Evolutionary conservation across 64 coral and sea anemone genomes (phyloP).

Genomic region (Dendronephthya gigantea): DNA sequence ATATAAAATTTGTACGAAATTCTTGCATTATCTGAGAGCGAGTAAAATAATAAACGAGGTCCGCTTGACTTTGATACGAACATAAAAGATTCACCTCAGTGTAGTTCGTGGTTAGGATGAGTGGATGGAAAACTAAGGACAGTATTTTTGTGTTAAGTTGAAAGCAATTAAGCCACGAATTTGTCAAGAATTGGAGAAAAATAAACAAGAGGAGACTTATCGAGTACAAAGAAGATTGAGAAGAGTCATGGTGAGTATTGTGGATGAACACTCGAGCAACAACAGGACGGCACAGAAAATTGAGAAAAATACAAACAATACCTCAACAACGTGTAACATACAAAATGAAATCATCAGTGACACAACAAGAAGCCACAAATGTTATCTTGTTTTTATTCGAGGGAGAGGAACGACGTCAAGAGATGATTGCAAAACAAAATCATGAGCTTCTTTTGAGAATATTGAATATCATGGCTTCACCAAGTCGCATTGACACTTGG

Average conservation of each 20-base stretch:
- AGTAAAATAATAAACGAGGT: too few species aligned
- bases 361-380: not conserved
- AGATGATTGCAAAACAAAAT: not conserved
- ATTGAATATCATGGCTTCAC: not conserved
- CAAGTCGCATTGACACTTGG: not conserved
- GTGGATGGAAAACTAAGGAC: not conserved
- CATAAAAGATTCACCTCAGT: too few species aligned
- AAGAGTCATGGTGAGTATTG: not conserved
- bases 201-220: not conserved
- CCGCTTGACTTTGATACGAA: too few species aligned
- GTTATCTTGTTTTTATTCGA: not conserved
- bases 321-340: too few species aligned
- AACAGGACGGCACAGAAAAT: not conserved
- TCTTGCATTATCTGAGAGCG: too few species aligned
- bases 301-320: too few species aligned
- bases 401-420: not conserved
- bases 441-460: not conserved
- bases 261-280: not conserved
- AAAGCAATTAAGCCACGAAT: not conserved
- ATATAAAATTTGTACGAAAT: too few species aligned
- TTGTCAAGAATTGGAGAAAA: not conserved
- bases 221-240: not conserved
- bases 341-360: too few species aligned
- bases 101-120: too few species aligned
- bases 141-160: not conserved